Evolutionary conservation across 2,888 invertebrate genomes (phyloP).

Genomic region (Pseudolycoriella hygida): DNA sequence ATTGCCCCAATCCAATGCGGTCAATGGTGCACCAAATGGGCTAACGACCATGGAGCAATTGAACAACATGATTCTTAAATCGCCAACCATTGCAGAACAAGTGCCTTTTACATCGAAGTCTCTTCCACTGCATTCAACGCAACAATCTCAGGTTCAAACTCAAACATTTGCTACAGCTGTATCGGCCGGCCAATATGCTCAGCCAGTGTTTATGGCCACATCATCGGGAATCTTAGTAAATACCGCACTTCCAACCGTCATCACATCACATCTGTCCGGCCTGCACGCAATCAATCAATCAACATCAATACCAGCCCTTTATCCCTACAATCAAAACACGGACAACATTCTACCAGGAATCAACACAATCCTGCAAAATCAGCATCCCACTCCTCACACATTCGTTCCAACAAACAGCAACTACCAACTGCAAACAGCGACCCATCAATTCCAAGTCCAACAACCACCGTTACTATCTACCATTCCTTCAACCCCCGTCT

Average conservation of each 20-base stretch:
- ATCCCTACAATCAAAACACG: not conserved
- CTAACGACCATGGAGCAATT: not conserved
- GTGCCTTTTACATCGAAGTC: slow-evolving; percentile 10
- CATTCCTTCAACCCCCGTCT: slow-evolving; percentile 4
- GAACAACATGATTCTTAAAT: slow-evolving; percentile 4
- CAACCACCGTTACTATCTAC: slow-evolving; percentile 1
- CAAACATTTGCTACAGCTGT: slow-evolving; percentile 3
- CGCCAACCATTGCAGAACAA: slow-evolving; percentile 7
- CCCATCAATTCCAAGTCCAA: not conserved
- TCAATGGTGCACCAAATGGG: slow-evolving; percentile 13
- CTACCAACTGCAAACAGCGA: not conserved
- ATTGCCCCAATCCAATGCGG: slow-evolving; percentile 9
- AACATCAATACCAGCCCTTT: not conserved
- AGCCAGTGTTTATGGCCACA: slow-evolving; percentile 28
- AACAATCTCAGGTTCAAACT: slow-evolving; percentile 14
- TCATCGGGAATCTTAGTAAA: slow-evolving; percentile 24
- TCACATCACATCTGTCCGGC: slow-evolving; percentile 14
- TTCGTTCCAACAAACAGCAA: not conserved
- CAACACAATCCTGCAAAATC: slow-evolving; percentile 1
- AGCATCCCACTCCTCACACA: not conserved
- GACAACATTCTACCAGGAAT: not conserved
- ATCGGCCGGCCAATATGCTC: slow-evolving; percentile 12
- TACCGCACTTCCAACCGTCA: slow-evolving; percentile 25
- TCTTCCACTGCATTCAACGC: slow-evolving; percentile 7
- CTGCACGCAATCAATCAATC: slow-evolving; percentile 12